Evolutionary conservation across 1,140 invertebrate genomes (phyloP).

Genomic region (Camponotus pennsylvanicus): DNA sequence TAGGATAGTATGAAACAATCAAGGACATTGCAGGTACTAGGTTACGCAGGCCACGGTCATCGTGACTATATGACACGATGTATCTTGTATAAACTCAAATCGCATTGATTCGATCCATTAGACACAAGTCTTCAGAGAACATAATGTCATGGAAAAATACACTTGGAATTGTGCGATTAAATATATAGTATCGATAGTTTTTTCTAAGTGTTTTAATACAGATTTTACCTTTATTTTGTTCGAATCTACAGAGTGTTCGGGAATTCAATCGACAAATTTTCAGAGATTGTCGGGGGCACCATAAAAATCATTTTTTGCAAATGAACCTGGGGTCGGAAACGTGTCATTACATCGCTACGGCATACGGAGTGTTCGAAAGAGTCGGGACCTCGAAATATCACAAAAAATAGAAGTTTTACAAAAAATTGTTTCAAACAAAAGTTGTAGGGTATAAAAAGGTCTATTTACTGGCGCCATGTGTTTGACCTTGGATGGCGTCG

Average conservation of each 20-base stretch:
- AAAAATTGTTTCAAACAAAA: too few species aligned
- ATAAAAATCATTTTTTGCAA: too few species aligned
- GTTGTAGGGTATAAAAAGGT: too few species aligned
- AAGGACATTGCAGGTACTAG: constrained; percentile 64
- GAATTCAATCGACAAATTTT: too few species aligned
- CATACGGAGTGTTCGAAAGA: too few species aligned
- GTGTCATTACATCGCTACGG: too few species aligned
- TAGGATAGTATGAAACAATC: constrained; percentile 55
- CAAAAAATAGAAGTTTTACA: too few species aligned
- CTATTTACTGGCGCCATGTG: too few species aligned
- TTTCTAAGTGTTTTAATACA: background rate
- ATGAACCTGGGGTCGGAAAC: too few species aligned
- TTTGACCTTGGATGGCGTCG: too few species aligned
- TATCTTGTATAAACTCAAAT: constrained; percentile 44
- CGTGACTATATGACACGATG: constrained; percentile 57
- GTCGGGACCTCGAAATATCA: too few species aligned
- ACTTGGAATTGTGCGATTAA: background rate
- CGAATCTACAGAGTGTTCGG: background rate
- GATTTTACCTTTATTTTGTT: background rate
- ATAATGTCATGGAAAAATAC: constrained; percentile 23
- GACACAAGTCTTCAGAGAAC: background rate
- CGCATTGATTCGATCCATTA: constrained; percentile 48
- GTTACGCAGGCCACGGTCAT: constrained; percentile 71
- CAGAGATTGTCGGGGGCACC: too few species aligned
- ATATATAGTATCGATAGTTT: background rate